These are phyloP conservation scores for Hafferia zeledoni DNA, from an alignment of 2,797 vertebrate genomes.

Conservation along the genomic window DNA sequence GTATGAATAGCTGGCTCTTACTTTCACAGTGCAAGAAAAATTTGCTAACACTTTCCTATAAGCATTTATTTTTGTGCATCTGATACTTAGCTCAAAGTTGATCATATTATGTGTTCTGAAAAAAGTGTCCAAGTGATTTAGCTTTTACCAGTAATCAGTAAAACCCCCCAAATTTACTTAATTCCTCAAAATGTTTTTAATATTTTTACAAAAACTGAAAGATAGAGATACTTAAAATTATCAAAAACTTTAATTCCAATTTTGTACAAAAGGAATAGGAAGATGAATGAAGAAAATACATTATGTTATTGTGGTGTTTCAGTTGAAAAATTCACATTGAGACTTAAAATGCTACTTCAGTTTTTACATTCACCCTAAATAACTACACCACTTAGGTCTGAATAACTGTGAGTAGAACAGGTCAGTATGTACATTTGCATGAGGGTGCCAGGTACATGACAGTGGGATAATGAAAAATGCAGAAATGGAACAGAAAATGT, in stretches of 20 bases:
- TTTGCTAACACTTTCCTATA: background rate
- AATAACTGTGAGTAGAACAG: constrained; percentile 16
- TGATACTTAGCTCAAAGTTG: background rate
- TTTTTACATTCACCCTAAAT: constrained; percentile 31
- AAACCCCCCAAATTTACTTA: background rate
- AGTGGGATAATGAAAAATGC: constrained; percentile 58
- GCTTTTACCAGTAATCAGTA: background rate
- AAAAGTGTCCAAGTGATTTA: background rate
- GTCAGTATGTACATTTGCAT: constrained; percentile 35
- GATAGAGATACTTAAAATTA: background rate
- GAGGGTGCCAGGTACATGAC: constrained; percentile 13
- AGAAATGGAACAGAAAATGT: constrained; percentile 20
- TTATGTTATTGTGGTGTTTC: background rate
- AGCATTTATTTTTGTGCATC: background rate
- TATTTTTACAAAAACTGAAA: background rate
- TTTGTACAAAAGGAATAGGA: background rate
- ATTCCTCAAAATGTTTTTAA: background rate
- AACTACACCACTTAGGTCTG: background rate
- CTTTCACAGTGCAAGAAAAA: background rate
- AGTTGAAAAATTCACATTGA: background rate
- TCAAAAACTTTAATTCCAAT: background rate
- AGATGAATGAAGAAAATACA: background rate
- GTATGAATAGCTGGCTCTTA: background rate
- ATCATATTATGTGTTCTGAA: background rate
- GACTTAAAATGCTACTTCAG: background rate